Evolutionary conservation across 2,888 invertebrate species (phyloP).

Genomic region (Pterobdella sp.): DNA sequence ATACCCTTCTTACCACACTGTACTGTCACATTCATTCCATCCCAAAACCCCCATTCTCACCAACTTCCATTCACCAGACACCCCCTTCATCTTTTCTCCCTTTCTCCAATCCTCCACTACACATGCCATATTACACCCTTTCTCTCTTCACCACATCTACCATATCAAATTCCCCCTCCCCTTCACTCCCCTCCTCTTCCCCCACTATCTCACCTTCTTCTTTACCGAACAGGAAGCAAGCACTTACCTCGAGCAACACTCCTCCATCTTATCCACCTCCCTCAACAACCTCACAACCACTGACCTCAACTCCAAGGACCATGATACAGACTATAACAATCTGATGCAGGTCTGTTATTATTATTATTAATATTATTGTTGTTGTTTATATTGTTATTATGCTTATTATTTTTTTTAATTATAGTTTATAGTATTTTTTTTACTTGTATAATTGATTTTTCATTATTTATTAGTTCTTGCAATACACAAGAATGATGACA

Average conservation of each 20-base stretch:
- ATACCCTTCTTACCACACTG: neutral
- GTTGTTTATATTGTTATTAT: too few species aligned
- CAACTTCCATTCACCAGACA: neutral
- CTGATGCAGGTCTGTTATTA: too few species aligned
- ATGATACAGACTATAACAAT: neutral
- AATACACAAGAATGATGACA: too few species aligned
- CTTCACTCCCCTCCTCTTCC: neutral
- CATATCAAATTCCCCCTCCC: neutral
- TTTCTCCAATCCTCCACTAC: neutral
- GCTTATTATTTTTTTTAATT: too few species aligned
- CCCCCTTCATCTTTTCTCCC: neutral
- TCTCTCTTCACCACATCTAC: neutral
- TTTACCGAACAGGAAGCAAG: neutral
- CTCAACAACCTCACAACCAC: neutral
- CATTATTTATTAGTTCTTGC: too few species aligned
- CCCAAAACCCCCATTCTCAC: neutral
- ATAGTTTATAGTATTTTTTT: too few species aligned
- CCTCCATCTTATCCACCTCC: neutral
- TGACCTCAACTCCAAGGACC: neutral
- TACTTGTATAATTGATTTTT: too few species aligned
- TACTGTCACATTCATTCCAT: neutral
- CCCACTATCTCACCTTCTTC: neutral
- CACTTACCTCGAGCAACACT: neutral
- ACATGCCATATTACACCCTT: neutral
- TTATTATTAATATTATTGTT: too few species aligned